Evolutionary conservation across 1,140 invertebrate genomes (phyloP).

Genomic region (Pentalonia nigronervosa): DNA sequence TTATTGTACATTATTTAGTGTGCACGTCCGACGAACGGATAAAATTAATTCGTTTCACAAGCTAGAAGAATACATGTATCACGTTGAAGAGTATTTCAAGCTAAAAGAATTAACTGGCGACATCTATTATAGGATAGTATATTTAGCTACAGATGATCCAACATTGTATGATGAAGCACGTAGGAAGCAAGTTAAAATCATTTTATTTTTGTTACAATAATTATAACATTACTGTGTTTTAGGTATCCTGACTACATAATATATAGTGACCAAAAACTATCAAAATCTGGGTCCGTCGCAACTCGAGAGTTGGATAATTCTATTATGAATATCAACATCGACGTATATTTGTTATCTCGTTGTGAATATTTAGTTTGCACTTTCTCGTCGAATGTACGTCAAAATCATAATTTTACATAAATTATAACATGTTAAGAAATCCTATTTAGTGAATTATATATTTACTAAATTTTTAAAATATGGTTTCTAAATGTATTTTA

Average conservation of each 20-base stretch:
- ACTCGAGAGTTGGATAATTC: conserved; percentile 89
- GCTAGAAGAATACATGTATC: conserved; percentile 94
- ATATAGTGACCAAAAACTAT: conserved; percentile 84
- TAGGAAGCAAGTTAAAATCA: conserved; percentile 63
- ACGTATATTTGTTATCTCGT: conserved; percentile 87
- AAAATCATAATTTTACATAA: not conserved
- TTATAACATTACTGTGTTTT: conserved; percentile 42
- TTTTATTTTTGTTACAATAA: not conserved
- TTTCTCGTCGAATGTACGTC: conserved; percentile 88
- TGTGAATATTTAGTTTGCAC: conserved; percentile 93
- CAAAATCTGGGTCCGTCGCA: conserved; percentile 86
- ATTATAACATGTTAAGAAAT: not conserved
- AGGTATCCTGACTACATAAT: conserved; percentile 89
- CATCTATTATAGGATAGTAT: conserved; percentile 73
- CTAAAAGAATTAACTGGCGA: conserved; percentile 70
- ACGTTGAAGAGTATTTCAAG: conserved; percentile 88
- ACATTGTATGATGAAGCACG: conserved; percentile 69
- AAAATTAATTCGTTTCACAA: conserved; percentile 96
- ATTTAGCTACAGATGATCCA: conserved; percentile 89
- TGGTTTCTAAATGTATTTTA: not conserved
- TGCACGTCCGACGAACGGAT: conserved; percentile 96
- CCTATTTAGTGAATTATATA: not conserved
- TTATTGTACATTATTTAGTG: conserved; percentile 67
- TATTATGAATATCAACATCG: conserved; percentile 87
- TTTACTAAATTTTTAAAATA: not conserved